These are phyloP conservation scores for Nymphicus hollandicus DNA, from an alignment of 2,113 vertebrate species.

Conservation along the genomic window DNA sequence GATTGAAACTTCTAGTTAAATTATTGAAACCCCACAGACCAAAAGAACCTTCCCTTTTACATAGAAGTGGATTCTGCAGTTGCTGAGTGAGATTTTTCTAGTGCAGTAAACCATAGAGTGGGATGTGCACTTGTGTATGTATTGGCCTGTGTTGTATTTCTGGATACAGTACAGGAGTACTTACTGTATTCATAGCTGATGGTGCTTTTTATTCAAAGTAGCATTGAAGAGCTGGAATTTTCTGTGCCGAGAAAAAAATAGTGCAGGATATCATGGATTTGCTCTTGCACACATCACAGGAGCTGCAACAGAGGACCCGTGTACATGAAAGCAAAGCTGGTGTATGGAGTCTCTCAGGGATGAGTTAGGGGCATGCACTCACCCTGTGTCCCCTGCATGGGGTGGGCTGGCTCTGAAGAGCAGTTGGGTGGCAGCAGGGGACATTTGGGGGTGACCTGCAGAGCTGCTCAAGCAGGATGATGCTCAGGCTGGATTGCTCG, in stretches of 20 bases:
- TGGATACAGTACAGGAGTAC: neutral
- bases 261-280: neutral
- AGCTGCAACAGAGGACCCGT: neutral
- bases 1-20: neutral
- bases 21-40: neutral
- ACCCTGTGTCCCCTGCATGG: rapidly evolving
- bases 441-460: rapidly evolving
- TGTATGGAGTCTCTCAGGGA: rapidly evolving
- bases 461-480: neutral
- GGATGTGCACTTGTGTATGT: neutral
- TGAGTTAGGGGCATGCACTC: rapidly evolving
- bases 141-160: neutral
- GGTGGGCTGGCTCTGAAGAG: neutral
- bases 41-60: neutral
- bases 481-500: neutral
- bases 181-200: neutral
- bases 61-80: neutral
- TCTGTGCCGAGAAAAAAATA: neutral
- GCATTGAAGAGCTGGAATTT: neutral
- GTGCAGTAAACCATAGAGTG: neutral
- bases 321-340: neutral
- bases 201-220: neutral
- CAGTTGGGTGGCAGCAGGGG: neutral
- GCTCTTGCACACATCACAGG: neutral
- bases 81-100: neutral